Base-by-base conservation (phyloP, 2,888 invertebrate genomes). In the Drosophila cognata region DNA sequence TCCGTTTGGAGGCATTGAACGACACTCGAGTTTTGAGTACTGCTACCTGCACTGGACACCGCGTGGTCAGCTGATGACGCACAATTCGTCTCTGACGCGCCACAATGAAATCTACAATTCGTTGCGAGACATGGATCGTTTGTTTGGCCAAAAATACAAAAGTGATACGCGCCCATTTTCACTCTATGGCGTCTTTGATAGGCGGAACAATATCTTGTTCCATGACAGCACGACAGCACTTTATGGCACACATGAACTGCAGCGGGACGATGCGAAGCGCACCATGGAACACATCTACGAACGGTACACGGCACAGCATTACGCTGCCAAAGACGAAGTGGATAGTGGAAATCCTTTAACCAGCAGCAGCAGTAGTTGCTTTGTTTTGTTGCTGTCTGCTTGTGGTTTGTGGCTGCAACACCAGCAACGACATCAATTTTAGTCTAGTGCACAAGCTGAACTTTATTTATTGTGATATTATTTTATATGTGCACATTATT, bases 31-130 rank as follows among this genome's bases (percentile, higher is more conserved):
- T n/a, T 91, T 91, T 43, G 91, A 92, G 38, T 91, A 94, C 62
- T 96, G 96, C 82, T 95, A 95, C 90, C 92, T 96, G 41, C 95
- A 95, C 82, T 96, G 95, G 96, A 95, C 95, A 0, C 94, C 95
- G 36, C 93, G 94, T 50, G 96, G 95, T n/a, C 95, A 96, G 92
- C 93, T 96, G 0, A 95, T 96, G 94, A 94, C 95, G 0, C 93
- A 94, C 52, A 94, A 94, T 53, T 63, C 79, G 2, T 93, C 95
- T 0, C 77, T 93, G 4, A 93, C 95, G 79, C 94, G 96, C 77
- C 93, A 93, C 33, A 95, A 96, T 81, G 97, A 97, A 90, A 95
- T 96, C 1, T 94, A 95, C 66, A 95, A 96, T 76, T 95, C 96
- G 0, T 94, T 97, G 46, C 94, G 95, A 18, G 95, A 95, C 78